These are phyloP conservation scores for Pica pica DNA, from an alignment of 2,113 vertebrate genomes.

Conservation along the genomic window DNA sequence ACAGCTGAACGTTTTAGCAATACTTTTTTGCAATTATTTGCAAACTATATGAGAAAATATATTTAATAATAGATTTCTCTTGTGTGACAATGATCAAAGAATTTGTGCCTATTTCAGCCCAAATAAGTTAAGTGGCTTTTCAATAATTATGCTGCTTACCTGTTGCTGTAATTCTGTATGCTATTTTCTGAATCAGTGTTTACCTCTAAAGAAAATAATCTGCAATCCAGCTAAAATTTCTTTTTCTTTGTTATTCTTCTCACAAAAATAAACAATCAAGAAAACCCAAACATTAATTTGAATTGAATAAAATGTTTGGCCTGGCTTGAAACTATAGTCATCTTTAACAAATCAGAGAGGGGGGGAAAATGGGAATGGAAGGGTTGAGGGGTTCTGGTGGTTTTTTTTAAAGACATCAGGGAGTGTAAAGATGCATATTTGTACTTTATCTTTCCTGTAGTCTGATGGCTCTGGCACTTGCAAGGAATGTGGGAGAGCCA, in stretches of 20 bases:
- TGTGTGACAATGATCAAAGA: background rate
- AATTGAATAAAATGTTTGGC: background rate
- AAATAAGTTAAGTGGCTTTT: background rate
- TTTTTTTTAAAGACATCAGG: background rate
- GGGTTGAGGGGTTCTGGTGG: background rate
- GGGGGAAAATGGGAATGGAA: background rate
- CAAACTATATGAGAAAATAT: background rate
- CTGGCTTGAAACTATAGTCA: background rate
- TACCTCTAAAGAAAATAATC: background rate
- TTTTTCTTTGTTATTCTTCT: background rate
- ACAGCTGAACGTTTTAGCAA: background rate
- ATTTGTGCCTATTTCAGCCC: background rate
- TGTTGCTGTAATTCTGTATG: background rate
- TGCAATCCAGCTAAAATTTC: background rate
- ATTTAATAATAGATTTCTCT: background rate
- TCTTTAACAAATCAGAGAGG: background rate
- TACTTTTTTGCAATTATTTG: background rate
- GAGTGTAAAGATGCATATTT: background rate
- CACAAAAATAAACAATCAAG: background rate
- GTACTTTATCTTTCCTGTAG: background rate
- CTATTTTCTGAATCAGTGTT: background rate
- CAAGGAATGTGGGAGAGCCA: constrained; percentile 50
- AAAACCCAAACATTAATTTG: background rate
- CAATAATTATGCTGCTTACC: background rate
- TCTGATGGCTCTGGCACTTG: constrained; percentile 4